Evolutionary conservation across 1,140 invertebrate species (phyloP).

Genomic region (Calliopsis andreniformis): DNA sequence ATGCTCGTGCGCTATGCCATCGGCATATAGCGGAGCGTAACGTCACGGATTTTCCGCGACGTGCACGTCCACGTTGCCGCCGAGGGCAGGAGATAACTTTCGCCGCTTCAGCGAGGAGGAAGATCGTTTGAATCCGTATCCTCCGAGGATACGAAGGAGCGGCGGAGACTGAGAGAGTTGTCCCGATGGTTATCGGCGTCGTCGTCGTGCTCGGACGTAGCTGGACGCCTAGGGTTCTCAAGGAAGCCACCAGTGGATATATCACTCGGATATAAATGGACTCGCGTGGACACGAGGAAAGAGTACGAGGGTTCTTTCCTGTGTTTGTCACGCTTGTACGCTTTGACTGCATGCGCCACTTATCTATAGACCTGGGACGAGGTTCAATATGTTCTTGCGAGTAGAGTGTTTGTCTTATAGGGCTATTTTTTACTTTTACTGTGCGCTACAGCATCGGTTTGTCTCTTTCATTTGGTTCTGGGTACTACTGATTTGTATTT

Average conservation of each 20-base stretch:
- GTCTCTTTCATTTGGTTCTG: too few species aligned
- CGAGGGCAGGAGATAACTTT: neutral
- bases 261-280: slow-evolving; percentile 58
- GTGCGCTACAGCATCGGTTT: too few species aligned
- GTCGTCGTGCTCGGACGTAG: slow-evolving; percentile 9
- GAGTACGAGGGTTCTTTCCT: neutral
- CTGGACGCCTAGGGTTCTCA: slow-evolving; percentile 22
- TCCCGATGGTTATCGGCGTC: slow-evolving; percentile 50
- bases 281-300: slow-evolving; percentile 25
- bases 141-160: slow-evolving; percentile 22
- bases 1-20: neutral
- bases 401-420: too few species aligned
- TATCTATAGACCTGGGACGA: too few species aligned
- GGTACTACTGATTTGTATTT: too few species aligned
- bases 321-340: neutral
- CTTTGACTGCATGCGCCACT: too few species aligned
- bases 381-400: too few species aligned
- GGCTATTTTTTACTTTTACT: too few species aligned
- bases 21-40: slow-evolving; percentile 6
- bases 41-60: neutral
- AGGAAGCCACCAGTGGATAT: slow-evolving; percentile 44
- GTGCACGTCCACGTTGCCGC: neutral
- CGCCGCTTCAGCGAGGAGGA: neutral
- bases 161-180: slow-evolving; percentile 44
- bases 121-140: slow-evolving; percentile 5